These are phyloP conservation scores for Eudyptes chrysolophus DNA, from an alignment of 2,113 vertebrate genomes.

Conservation along the genomic window DNA sequence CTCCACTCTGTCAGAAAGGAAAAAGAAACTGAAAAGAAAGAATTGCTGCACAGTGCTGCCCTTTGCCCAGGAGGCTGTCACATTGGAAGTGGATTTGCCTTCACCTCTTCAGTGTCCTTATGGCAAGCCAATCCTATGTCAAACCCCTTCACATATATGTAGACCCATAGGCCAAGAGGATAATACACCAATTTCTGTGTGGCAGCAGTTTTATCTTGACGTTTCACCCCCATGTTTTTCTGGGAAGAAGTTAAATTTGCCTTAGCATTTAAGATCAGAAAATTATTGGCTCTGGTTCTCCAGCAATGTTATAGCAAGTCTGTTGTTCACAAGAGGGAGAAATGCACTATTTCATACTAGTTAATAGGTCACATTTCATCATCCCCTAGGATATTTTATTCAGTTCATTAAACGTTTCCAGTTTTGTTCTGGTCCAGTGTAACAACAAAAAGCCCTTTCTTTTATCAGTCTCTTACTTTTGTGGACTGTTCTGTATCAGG, in stretches of 20 bases:
- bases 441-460: neutral
- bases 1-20: neutral
- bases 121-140: accelerated
- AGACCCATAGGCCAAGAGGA: neutral
- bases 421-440: neutral
- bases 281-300: neutral
- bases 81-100: neutral
- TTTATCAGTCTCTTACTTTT: neutral
- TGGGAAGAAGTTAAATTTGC: neutral
- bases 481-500: neutral
- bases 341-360: neutral
- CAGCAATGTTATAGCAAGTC: neutral
- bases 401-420: neutral
- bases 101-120: neutral
- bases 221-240: neutral
- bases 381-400: neutral
- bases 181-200: neutral
- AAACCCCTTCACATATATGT: neutral
- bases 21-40: neutral
- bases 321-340: neutral
- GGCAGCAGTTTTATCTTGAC: neutral
- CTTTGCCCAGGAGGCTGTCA: neutral
- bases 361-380: neutral
- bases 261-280: neutral
- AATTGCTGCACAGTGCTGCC: neutral